Evolutionary conservation across 2,888 invertebrate species (phyloP), one percentile per base, ranked within the genome.

Genomic region (Chymomyza caudatula): DNA sequence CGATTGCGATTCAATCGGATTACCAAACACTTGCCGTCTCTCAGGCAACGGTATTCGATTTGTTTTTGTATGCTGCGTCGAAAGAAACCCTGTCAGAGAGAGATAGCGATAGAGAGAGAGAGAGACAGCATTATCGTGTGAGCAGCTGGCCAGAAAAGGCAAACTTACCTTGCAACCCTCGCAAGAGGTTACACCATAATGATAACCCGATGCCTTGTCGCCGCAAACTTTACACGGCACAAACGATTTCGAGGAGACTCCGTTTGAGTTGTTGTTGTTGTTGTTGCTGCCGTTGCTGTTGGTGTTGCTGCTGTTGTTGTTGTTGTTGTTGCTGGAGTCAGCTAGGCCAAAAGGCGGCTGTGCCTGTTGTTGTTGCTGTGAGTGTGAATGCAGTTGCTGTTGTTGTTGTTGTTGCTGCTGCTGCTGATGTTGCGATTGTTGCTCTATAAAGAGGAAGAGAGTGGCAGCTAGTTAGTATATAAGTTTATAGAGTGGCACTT

Each of bases 181-280:
- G 91, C 98, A 98, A 76, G 97, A 97, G 73, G 98, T 98, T 80
- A 98, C 98, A 60, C 98, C 98, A 94, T 98, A 98, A 91, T 98
- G 98, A 91, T 98, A 98, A 57, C 90, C 90, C 61, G 96, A 96
- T 67, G 96, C 96, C 89, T 96, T 96, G 91, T 98, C 98, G 52
- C 98, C 98, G 91, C 98, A 98, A 79, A 98, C 98, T 91, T 97
- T 97, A 92, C 98, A 98, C 65, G 97, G 96, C 77, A 97, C 95
- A 89, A 97, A 96, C 63, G 96, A 94, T 91, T 97, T 97, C 71
- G 95, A 94, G 69, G 94, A 94, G 76, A 95, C 95, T 61, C 93
- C 92, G 90, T 94, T 94, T 88, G 94, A 94, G 71, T 70, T 89
- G 93, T 92, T 93, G 92, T 91, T 94, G 94, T 13, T 71, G 66